Percentiles rank a stretch among this genome's conserved stretches.
Conservation (phyloP, 2,888 invertebrate species). For the Ditula angustiorana region DNA sequence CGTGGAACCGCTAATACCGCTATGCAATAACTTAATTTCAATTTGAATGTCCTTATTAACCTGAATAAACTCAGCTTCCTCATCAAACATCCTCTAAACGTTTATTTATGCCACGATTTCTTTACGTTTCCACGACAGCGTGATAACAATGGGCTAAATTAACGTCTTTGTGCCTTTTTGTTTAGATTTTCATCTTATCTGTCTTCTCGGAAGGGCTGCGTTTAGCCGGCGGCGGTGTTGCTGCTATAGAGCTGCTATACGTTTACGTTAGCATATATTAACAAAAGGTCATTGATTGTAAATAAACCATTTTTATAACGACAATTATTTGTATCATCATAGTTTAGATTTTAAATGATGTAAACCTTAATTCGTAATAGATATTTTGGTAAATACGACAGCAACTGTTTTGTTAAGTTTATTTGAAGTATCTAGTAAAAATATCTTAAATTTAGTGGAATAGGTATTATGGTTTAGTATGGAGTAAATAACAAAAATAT, state of each 20-base stretch:
- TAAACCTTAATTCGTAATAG: too few relatives aligned
- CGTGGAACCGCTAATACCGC: background rate
- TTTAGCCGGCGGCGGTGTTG: conserved; percentile 8
- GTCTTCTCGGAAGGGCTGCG: conserved; percentile 13
- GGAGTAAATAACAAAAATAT: too few relatives aligned
- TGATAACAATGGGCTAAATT: conserved; percentile 58
- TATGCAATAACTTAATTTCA: conserved; percentile 3
- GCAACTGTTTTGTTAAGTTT: too few relatives aligned
- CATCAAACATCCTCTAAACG: conserved; percentile 54
- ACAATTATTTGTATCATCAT: background rate
- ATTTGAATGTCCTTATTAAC: conserved; percentile 54
- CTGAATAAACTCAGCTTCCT: conserved; percentile 57
- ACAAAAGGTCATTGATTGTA: background rate
- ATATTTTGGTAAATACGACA: too few relatives aligned
- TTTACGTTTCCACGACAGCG: conserved; percentile 35
- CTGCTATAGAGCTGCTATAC: background rate
- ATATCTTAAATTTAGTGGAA: too few relatives aligned
- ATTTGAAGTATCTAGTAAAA: too few relatives aligned
- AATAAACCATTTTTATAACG: background rate
- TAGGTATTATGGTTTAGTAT: too few relatives aligned
- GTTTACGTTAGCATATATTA: background rate
- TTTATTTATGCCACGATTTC: conserved; percentile 54
- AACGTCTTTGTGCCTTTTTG: conserved; percentile 54
- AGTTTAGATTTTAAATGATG: background rate
- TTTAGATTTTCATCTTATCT: conserved; percentile 44